Evolutionary conservation across 2,113 vertebrate genomes (phyloP), one percentile per base, ranked within the genome.

Genomic region (Ophiodon elongatus): DNA sequence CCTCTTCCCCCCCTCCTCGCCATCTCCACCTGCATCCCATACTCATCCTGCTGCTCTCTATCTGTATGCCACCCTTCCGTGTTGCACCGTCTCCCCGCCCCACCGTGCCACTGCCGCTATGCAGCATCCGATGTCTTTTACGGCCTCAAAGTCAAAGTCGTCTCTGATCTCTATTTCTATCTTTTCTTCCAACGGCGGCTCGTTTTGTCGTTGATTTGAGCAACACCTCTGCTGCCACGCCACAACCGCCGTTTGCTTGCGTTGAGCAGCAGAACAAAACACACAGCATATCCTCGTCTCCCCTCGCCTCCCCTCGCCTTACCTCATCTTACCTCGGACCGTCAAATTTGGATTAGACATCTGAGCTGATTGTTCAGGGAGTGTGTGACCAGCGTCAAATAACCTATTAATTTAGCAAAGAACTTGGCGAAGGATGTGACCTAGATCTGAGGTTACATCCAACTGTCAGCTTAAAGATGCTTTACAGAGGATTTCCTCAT

Each of bases 401-500:
- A 77, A 86, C 52, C 80, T 54, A 84, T 89, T 90, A 86, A 86
- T 89, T 89, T 71, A 62, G 52, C 43, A 29, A 66, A 83, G 29
- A 75, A 79, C 54, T 65, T 75, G 35, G 37, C 59, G 52, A 19
- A 56, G 70, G 85, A 84, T 57, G 59, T 88, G 90, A 89, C 90
- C 91, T 80, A 89, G 78, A 91, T 89, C 63, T 85, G 82, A 75
- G 57, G 73, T 80, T 79, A 73, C 77, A 52, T 83, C 62, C 41
- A 69, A 67, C 85, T 90, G 91, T 89, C 91, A 89, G 84, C 67
- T 86, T 88, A 81, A 88, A 90, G 82, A 88, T 79, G 76, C 78
- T 78, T 62, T 82, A 74, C 57, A 76, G 84, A 88, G 52, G 88
- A 74, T 88, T 84, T 91, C 79, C 86, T 91, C 85, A 88, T 92